phyloP scores from a whole-genome alignment of 2,888 invertebrate species.

The Lordiphosa fenestrarum region DNA sequence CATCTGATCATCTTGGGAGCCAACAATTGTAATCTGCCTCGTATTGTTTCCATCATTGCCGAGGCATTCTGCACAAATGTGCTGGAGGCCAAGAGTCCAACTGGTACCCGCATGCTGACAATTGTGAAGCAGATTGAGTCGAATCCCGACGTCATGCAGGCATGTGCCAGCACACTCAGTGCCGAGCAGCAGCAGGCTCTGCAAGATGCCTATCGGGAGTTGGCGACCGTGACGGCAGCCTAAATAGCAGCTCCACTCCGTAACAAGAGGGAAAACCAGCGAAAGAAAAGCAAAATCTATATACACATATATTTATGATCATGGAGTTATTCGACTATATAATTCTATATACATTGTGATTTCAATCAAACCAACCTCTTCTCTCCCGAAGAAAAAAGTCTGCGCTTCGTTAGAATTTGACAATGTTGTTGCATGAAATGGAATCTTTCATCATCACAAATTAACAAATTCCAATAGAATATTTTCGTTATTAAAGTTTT shows the following conservation, averaged over 20 bases:
- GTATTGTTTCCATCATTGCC: slow-evolving; percentile 92
- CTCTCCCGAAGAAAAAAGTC: slow-evolving; percentile 66
- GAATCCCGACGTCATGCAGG: slow-evolving; percentile 89
- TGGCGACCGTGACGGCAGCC: slow-evolving; percentile 56
- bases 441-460: slow-evolving; percentile 16
- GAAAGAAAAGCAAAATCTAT: slow-evolving; percentile 7
- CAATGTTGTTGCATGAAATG: slow-evolving; percentile 44
- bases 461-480: slow-evolving; percentile 46
- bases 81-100: slow-evolving; percentile 87
- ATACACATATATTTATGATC: slow-evolving; percentile 37
- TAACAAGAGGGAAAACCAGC: slow-evolving; percentile 2
- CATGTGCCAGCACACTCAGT: slow-evolving; percentile 88
- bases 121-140: slow-evolving; percentile 93
- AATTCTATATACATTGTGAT: slow-evolving; percentile 57
- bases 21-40: slow-evolving; percentile 93
- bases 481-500: slow-evolving; percentile 53
- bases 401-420: slow-evolving; percentile 63
- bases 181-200: slow-evolving; percentile 92
- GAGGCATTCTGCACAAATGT: slow-evolving; percentile 93
- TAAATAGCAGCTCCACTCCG: slow-evolving; percentile 19
- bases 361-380: slow-evolving; percentile 56
- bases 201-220: slow-evolving; percentile 83
- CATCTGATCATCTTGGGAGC: slow-evolving; percentile 92
- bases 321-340: slow-evolving; percentile 37
- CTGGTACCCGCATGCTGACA: slow-evolving; percentile 89